Evolutionary conservation across 2,797 vertebrate genomes (phyloP), one percentile per base, ranked within the genome.

Genomic region (Coranthus polyacanthus): DNA sequence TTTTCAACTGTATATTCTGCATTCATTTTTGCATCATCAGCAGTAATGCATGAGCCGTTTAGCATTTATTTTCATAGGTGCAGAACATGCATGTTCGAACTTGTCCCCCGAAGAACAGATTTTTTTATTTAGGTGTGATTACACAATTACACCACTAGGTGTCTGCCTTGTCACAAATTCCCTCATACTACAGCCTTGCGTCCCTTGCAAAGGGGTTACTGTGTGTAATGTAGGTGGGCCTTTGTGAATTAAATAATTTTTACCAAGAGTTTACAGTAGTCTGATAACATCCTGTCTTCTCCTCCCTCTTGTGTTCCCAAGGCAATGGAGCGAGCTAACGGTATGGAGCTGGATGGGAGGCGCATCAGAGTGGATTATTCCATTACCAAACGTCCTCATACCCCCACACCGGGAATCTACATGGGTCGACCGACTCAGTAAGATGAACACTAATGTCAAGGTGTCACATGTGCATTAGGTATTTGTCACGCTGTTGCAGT

Each of bases 321-420:
- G 96, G 96, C 96, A 2, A 96, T 97, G 95, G 96, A 98, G 82
- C 93, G 95, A 58, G 96, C 95, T 44, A 98, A 97, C 52, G 95
- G 96, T n/a, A 98, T 98, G 97, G 96, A 98, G 75, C 88, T 98
- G 76, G 96, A 98, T 22, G 96, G 96, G 63, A 94, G 96, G 68
- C 93, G 94, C 79, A 97, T 97, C 86, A 90, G 96, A 42, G 96
- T 97, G 79, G 96, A 98, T 92, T 98, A 95, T 63, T 98, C 96
- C 6, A 98, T 98, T 78, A 97, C 96, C 50, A 99, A 98, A 79
- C 95, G 96, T 75, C 91, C 97, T 0, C 97, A 99, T 82, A 97
- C 96, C 1, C 96, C 96, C 34, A 98, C 96, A 10, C 97, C 96
- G 20, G 96, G 96, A 86, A 97, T 98, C 82, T 97, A 98, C 88